Evolutionary conservation across 2,888 invertebrate genomes (phyloP), one percentile per base, ranked within the genome.

Genomic region (Caradrina kadenii): DNA sequence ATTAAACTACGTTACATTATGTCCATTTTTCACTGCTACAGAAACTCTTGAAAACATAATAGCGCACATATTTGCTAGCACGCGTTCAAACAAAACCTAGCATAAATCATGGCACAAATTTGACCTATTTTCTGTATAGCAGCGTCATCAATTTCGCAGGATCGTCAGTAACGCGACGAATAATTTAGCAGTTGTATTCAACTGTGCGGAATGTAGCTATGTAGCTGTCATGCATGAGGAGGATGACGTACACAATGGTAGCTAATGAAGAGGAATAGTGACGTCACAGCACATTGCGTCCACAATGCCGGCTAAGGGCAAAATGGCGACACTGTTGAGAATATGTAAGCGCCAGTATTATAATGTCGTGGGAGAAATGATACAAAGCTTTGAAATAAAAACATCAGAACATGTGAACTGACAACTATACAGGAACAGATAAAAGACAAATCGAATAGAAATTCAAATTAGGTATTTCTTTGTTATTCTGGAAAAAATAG

Each of bases 251-350:
- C 49, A 77, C 70, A 80, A 66, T 76, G 26, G 65, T 21, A 52
- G 26, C 53, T 78, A 70, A 76, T 65, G 71, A 80, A 80, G 70
- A 66, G 76, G 56, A 56, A 71, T 31, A 42, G 52, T 62, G 62
- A 70, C 71, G 59, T 70, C 64, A 65, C 19, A 26, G 61, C 58
- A 79, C 13, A 59, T 54, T 62, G 58, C 50, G 52, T 52, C 42
- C 21, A 50, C 52, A 65, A 76, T 49, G 42, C 19, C 6, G 52
- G 61, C 76, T 59, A 50, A 55, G 68, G 54, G 63, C 49, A 69
- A 76, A 79, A 80, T 76, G 63, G 54, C 53, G 69, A 54, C 73
- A 52, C 50, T 52, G 55, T 58, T 53, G 13, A 31, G 17, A 55
- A 54, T 58, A 49, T 64, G 52, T 42, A 64, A 35, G 21, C 21